phyloP scores from a whole-genome alignment of 2,113 vertebrate species.

The Salminus brasiliensis region DNA sequence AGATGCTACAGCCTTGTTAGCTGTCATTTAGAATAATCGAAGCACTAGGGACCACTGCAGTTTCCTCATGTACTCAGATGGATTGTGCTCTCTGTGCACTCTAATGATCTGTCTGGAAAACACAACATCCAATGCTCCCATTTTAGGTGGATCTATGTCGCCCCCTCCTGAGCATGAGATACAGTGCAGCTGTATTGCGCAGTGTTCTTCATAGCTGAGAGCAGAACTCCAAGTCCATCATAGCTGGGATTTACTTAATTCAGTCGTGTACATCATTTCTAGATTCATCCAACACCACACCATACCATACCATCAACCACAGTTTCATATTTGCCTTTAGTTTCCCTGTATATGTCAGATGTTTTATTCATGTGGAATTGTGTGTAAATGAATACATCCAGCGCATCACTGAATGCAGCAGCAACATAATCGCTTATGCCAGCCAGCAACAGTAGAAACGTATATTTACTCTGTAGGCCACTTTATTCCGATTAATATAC shows the following conservation, averaged over 20 bases:
- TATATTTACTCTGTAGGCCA: neutral
- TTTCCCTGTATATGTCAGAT: too few species aligned
- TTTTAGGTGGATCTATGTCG: constrained; percentile 58
- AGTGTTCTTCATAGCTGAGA: neutral
- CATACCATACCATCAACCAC: too few species aligned
- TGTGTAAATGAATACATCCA: too few species aligned
- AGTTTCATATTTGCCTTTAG: too few species aligned
- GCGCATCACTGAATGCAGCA: too few species aligned
- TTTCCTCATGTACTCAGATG: neutral
- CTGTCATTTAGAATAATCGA: neutral
- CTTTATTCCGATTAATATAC: neutral
- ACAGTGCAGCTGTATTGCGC: constrained; percentile 58
- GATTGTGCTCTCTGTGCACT: neutral
- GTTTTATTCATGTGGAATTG: too few species aligned
- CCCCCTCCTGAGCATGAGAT: constrained; percentile 67
- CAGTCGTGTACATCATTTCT: neutral
- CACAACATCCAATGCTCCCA: neutral
- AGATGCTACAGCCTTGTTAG: neutral
- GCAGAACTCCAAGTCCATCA: neutral
- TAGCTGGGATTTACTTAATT: neutral
- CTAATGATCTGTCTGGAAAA: neutral
- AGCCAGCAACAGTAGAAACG: neutral
- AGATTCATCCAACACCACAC: neutral
- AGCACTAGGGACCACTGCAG: neutral
- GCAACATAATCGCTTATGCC: neutral